Evolutionary conservation across 2,888 invertebrate genomes (phyloP).

Genomic region (Drosophila niveifrons): DNA sequence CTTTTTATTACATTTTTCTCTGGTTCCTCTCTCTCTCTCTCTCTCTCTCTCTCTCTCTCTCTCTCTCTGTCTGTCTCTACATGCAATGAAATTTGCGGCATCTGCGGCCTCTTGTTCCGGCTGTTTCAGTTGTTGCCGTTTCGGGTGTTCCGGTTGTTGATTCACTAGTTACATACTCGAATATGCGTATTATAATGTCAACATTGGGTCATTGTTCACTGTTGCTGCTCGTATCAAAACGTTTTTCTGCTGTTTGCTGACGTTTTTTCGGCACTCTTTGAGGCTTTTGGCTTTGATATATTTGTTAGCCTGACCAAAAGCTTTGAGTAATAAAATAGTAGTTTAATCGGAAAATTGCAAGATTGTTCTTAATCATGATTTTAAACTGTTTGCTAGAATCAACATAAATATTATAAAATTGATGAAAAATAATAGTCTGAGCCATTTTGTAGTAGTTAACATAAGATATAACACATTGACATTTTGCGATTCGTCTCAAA

Average conservation of each 20-base stretch:
- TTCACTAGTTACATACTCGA: slow-evolving; percentile 67
- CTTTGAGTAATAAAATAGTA: slow-evolving; percentile 65
- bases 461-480: neutral
- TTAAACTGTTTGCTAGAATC: slow-evolving; percentile 3
- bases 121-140: slow-evolving; percentile 43
- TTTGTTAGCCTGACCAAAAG: slow-evolving; percentile 73
- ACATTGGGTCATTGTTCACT: slow-evolving; percentile 76
- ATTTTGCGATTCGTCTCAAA: slow-evolving; percentile 25
- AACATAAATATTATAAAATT: slow-evolving; percentile 9
- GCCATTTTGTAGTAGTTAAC: neutral
- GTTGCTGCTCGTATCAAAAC: slow-evolving; percentile 50
- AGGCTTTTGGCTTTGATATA: slow-evolving; percentile 74
- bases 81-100: slow-evolving; percentile 74
- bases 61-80: slow-evolving; percentile 8
- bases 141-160: slow-evolving; percentile 59
- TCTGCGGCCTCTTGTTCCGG: slow-evolving; percentile 70
- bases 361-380: slow-evolving; percentile 10
- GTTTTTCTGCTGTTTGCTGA: slow-evolving; percentile 43
- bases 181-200: slow-evolving; percentile 79
- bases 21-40: slow-evolving; percentile 17
- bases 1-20: slow-evolving; percentile 67
- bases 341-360: slow-evolving; percentile 61
- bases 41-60: too few species aligned
- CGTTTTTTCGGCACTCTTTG: slow-evolving; percentile 50
- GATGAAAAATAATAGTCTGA: neutral